These are phyloP conservation scores for Manis crassicaudata DNA, from an alignment of 2,797 vertebrate genomes.

Conservation along the genomic window DNA sequence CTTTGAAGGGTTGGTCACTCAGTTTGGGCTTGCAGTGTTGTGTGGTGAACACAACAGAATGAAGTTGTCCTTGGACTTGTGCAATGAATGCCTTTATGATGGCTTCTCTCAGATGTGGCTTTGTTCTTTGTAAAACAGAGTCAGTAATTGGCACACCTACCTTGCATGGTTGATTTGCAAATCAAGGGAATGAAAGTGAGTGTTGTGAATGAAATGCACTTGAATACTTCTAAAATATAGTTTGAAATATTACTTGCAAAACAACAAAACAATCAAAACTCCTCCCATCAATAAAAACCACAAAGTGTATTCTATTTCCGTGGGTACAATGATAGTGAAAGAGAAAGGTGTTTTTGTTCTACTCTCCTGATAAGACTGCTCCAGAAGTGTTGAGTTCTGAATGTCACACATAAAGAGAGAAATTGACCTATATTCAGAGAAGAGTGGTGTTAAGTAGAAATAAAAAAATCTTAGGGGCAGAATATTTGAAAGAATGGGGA, in stretches of 20 bases:
- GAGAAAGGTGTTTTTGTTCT: background rate
- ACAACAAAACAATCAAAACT: background rate
- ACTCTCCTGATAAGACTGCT: background rate
- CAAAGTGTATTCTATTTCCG: background rate
- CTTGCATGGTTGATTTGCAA: background rate
- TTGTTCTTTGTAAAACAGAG: background rate
- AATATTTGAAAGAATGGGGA: background rate
- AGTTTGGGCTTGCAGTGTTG: background rate
- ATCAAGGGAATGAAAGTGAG: background rate
- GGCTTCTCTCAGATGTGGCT: background rate
- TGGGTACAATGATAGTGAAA: background rate
- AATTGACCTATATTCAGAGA: background rate
- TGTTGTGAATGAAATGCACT: background rate
- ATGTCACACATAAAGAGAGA: background rate
- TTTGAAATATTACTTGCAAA: background rate
- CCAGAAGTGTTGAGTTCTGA: background rate
- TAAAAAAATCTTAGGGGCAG: background rate
- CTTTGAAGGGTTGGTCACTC: background rate
- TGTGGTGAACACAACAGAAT: background rate
- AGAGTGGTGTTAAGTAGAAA: background rate
- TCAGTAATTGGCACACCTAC: background rate
- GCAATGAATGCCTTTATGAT: background rate
- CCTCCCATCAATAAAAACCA: background rate
- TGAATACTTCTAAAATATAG: background rate
- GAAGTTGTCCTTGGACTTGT: background rate